Conservation (phyloP, 1,140 invertebrate species). For the Polypedilum vanderplanki region DNA sequence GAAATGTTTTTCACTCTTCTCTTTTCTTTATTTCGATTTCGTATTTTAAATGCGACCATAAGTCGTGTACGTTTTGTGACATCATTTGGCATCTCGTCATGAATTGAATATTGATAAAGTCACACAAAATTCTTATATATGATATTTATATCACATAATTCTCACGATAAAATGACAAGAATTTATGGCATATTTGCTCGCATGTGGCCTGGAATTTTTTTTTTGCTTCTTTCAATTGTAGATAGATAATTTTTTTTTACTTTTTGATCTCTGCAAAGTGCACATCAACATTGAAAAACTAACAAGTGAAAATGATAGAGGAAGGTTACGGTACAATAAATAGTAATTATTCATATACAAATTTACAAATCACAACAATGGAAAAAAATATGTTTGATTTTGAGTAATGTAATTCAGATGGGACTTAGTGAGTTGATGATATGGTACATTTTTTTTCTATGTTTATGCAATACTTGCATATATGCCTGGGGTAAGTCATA, state of each 20-base stretch:
- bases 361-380: constrained; percentile 18
- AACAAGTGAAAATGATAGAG: background rate
- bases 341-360: constrained; percentile 13
- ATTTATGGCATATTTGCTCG: background rate
- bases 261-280: background rate
- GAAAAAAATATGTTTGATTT: constrained; percentile 14
- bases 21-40: background rate
- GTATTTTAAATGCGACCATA: constrained; percentile 3
- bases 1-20: background rate
- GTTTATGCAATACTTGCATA: background rate
- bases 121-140: background rate
- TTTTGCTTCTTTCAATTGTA: no score
- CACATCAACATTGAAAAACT: constrained; percentile 2
- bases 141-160: constrained; percentile 23
- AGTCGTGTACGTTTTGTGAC: background rate
- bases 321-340: constrained; percentile 12
- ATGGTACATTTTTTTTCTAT: background rate
- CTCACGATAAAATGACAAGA: constrained; percentile 10
- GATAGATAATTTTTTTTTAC: no score
- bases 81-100: constrained; percentile 5
- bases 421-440: background rate
- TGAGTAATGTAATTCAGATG: background rate
- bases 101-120: constrained; percentile 27
- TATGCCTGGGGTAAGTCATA: background rate
- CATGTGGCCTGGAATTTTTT: no score